These are phyloP conservation scores for Hydrotaea cyrtoneurina DNA, from an alignment of 2,888 invertebrate genomes.

Conservation along the genomic window DNA sequence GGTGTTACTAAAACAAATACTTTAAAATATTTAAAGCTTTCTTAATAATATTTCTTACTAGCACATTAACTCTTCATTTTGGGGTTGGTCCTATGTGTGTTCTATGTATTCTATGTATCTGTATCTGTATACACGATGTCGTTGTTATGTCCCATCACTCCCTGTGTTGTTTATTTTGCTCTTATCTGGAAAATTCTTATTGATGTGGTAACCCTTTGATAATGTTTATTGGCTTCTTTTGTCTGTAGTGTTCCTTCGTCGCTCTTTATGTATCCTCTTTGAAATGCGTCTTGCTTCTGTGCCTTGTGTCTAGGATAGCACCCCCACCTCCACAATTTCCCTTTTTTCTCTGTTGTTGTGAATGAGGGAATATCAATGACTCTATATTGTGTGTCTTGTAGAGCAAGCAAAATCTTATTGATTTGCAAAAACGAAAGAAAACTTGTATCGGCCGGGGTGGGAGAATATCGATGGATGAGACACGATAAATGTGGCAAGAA, in stretches of 20 bases:
- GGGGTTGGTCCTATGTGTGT: background rate
- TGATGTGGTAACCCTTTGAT: conserved; percentile 56
- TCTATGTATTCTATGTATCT: too few relatives aligned
- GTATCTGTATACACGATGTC: background rate
- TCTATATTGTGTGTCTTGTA: conserved; percentile 23
- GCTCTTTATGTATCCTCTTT: background rate
- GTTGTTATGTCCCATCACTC: background rate
- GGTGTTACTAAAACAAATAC: background rate
- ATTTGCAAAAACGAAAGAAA: conserved; percentile 38
- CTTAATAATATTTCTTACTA: background rate
- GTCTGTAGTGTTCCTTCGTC: conserved; percentile 18
- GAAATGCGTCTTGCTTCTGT: background rate
- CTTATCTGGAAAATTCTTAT: conserved; percentile 46
- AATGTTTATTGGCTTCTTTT: conserved; percentile 41
- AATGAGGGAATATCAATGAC: conserved; percentile 32
- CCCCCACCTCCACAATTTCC: conserved; percentile 14
- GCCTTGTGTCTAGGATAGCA: conserved; percentile 41
- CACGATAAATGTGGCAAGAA: background rate
- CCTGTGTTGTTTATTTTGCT: conserved; percentile 37
- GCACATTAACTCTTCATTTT: background rate
- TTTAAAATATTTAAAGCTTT: background rate
- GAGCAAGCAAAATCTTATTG: conserved; percentile 58
- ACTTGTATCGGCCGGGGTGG: background rate
- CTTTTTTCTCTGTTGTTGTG: background rate
- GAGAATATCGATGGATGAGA: background rate